phyloP scores from a whole-genome alignment of 2,888 invertebrate species.

The Caenorhabditis doughertyi region DNA sequence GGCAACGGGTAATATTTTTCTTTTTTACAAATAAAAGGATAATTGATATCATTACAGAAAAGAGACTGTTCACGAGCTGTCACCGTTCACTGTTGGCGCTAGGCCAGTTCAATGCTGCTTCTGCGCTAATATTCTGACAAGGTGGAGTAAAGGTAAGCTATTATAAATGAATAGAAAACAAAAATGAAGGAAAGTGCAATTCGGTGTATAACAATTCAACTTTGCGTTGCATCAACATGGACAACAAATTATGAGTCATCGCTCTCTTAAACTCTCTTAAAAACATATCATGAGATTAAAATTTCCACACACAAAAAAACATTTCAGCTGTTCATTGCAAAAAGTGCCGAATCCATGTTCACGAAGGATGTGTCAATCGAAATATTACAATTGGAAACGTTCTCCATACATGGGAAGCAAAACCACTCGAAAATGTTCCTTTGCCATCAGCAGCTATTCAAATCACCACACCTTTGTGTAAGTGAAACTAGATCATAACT shows the following conservation, averaged over 20 bases:
- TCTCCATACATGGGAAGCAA: conserved; percentile 40
- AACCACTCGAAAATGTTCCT: conserved; percentile 39
- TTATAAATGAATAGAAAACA: background rate
- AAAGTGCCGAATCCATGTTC: conserved; percentile 58
- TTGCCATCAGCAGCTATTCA: conserved; percentile 50
- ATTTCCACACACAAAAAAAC: too few relatives aligned
- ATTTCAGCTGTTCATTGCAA: conserved; percentile 62
- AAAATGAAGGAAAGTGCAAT: background rate
- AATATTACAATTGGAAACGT: conserved; percentile 50
- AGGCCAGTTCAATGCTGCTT: conserved; percentile 43
- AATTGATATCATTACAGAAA: conserved; percentile 28
- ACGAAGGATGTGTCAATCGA: conserved; percentile 54
- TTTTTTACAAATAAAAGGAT: too few relatives aligned
- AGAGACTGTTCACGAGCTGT: conserved; percentile 45
- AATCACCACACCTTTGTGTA: conserved; percentile 41
- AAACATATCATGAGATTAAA: background rate
- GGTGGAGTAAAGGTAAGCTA: conserved; percentile 55
- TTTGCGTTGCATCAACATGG: too few relatives aligned
- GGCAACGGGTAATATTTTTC: conserved; percentile 26
- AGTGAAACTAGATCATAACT: background rate
- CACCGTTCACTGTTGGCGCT: conserved; percentile 29
- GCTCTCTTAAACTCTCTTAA: too few relatives aligned
- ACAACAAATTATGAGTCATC: too few relatives aligned
- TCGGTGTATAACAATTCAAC: too few relatives aligned
- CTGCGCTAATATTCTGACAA: conserved; percentile 54